Percentiles rank a stretch among this genome's conserved stretches.
These are phyloP conservation scores for Oasisia sp. DNA, from an alignment of 2,888 invertebrate species.

Conservation along the genomic window DNA sequence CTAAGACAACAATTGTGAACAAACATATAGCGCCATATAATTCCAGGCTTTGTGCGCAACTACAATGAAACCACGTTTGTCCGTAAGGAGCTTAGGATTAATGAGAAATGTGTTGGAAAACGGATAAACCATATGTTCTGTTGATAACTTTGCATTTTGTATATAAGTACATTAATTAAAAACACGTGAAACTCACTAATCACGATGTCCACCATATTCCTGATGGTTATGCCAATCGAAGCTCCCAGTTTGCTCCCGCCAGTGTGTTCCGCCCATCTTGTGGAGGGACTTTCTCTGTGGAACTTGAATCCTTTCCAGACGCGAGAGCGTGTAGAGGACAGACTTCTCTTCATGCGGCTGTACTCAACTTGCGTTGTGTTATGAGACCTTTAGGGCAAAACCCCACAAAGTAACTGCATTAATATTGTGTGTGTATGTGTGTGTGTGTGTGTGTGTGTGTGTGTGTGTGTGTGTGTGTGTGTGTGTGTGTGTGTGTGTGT, in stretches of 20 bases:
- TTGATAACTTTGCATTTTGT: neutral
- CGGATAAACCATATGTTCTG: too few relatives aligned
- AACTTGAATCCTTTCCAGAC: slow-evolving; percentile 25
- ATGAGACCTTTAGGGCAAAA: neutral
- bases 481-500: too few relatives aligned
- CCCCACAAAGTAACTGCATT: too few relatives aligned
- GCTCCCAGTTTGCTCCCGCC: slow-evolving; percentile 20
- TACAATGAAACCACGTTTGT: too few relatives aligned
- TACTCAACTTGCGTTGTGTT: slow-evolving; percentile 1
- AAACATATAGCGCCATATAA: too few relatives aligned
- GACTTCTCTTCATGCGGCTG: slow-evolving; percentile 20
- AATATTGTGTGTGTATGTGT: too few relatives aligned
- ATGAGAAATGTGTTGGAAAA: too few relatives aligned
- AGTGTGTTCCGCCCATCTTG: neutral
- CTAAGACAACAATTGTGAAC: too few relatives aligned
- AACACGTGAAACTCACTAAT: slow-evolving; percentile 23
- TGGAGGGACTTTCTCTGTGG: neutral
- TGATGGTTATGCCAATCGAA: slow-evolving; percentile 20
- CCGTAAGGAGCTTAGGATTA: too few relatives aligned
- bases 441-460: too few relatives aligned
- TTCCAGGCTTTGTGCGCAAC: too few relatives aligned
- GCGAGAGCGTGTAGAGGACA: neutral
- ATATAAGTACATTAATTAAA: neutral
- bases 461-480: too few relatives aligned
- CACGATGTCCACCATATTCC: slow-evolving; percentile 7